phyloP scores from a whole-genome alignment of 2,113 vertebrate genomes.

The Atlantisia rogersi region DNA sequence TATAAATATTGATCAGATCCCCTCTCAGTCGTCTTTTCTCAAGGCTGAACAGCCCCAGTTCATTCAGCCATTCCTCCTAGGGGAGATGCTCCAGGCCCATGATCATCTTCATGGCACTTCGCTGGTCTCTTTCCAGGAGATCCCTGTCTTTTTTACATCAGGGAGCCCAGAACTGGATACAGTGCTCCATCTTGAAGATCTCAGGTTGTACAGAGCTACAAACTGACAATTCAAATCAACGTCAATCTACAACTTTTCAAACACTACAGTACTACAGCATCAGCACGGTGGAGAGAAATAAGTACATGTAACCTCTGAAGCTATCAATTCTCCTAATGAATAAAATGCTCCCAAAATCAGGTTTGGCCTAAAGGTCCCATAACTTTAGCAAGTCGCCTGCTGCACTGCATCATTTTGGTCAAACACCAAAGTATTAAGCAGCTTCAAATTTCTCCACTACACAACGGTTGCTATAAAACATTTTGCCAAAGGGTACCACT shows the following conservation, averaged over 20 bases:
- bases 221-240: not conserved
- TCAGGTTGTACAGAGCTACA: not conserved
- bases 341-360: not conserved
- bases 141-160: too few relatives aligned
- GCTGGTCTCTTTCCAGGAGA: too few relatives aligned
- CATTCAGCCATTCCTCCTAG: too few relatives aligned
- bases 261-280: not conserved
- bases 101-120: too few relatives aligned
- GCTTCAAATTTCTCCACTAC: not conserved
- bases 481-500: rapidly evolving
- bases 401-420: not conserved
- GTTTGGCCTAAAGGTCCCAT: not conserved
- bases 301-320: not conserved
- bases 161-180: too few relatives aligned
- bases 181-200: not conserved
- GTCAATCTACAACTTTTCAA: not conserved
- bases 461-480: rapidly evolving
- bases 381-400: not conserved
- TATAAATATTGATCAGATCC: too few relatives aligned
- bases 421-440: not conserved
- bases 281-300: not conserved
- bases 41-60: too few relatives aligned
- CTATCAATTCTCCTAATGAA: not conserved
- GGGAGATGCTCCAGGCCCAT: too few relatives aligned
- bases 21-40: too few relatives aligned